These are phyloP conservation scores for Apeira syringaria DNA, from an alignment of 2,888 invertebrate species.

Conservation along the genomic window DNA sequence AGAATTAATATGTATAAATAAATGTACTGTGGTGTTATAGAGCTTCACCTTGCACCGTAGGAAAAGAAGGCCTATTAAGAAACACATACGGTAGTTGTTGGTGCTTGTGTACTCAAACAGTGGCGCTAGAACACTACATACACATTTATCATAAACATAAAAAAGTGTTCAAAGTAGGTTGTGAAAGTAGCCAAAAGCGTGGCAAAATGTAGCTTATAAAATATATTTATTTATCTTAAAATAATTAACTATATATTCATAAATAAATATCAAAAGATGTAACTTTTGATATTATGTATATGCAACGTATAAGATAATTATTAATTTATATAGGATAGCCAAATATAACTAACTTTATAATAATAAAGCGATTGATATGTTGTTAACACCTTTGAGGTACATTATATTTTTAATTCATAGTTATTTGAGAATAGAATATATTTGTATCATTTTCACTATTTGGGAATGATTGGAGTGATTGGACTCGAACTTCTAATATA, in stretches of 20 bases:
- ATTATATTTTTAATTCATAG: constrained; percentile 42
- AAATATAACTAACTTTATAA: constrained; percentile 65
- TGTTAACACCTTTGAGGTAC: constrained; percentile 62
- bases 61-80: too few species aligned
- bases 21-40: too few species aligned
- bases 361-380: constrained; percentile 83
- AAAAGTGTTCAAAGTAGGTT: too few species aligned
- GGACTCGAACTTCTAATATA: too few species aligned
- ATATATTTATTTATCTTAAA: constrained; percentile 32
- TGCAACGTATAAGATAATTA: constrained; percentile 58
- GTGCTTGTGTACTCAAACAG: too few species aligned
- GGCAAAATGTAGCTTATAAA: constrained; percentile 30
- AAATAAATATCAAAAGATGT: constrained; percentile 31
- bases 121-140: too few species aligned
- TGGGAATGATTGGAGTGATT: constrained; percentile 49
- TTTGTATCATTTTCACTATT: constrained; percentile 56
- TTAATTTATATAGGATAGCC: constrained; percentile 50
- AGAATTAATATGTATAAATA: too few species aligned
- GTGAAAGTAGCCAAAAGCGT: constrained; percentile 24
- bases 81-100: too few species aligned
- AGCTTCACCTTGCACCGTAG: too few species aligned
- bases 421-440: constrained; percentile 49
- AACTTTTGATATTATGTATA: constrained; percentile 32
- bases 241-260: constrained; percentile 27
- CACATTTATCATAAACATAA: too few species aligned